A percentile compares a stretch with the other conserved stretches of the same genome.
Conservation (phyloP, 2,797 vertebrate species). For the Coregonus suidteri region DNA sequence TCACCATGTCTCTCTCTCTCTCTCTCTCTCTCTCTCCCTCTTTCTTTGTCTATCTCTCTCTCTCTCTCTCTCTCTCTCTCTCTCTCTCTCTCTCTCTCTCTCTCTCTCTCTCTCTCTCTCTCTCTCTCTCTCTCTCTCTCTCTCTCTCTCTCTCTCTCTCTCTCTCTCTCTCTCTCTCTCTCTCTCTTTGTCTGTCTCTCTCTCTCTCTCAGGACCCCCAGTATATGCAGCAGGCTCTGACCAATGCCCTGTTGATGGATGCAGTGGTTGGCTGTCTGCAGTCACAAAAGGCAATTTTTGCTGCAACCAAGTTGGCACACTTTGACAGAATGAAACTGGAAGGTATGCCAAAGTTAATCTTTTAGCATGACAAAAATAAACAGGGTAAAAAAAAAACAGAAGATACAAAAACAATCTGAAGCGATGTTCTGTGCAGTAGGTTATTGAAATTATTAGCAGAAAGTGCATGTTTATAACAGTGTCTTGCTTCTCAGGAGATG, state of each 20-base stretch:
- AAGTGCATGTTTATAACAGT: not conserved
- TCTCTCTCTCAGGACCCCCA: conserved; percentile 85
- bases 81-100: too few species aligned
- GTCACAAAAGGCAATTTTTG: conserved; percentile 84
- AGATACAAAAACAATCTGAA: too few species aligned
- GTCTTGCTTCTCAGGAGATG: not conserved
- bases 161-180: accelerated
- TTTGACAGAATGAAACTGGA: conserved; percentile 90
- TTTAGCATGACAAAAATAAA: too few species aligned
- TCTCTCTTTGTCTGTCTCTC: too few species aligned
- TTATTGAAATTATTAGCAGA: not conserved
- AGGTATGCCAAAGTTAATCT: conserved; percentile 66
- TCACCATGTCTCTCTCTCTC: too few species aligned
- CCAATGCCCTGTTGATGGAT: conserved; percentile 93
- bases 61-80: too few species aligned
- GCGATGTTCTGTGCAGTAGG: too few species aligned
- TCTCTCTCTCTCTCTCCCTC: too few species aligned
- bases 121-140: too few species aligned
- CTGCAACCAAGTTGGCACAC: conserved; percentile 90
- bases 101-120: too few species aligned
- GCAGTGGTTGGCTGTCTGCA: conserved; percentile 93
- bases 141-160: too few species aligned
- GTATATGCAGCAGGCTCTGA: conserved; percentile 93
- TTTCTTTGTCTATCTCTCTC: too few species aligned
- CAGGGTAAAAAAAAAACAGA: not conserved